Percentiles rank a stretch among this genome's conserved stretches.
These are phyloP conservation scores for Lordiphosa fenestrarum DNA, from an alignment of 2,888 invertebrate species.

Conservation along the genomic window DNA sequence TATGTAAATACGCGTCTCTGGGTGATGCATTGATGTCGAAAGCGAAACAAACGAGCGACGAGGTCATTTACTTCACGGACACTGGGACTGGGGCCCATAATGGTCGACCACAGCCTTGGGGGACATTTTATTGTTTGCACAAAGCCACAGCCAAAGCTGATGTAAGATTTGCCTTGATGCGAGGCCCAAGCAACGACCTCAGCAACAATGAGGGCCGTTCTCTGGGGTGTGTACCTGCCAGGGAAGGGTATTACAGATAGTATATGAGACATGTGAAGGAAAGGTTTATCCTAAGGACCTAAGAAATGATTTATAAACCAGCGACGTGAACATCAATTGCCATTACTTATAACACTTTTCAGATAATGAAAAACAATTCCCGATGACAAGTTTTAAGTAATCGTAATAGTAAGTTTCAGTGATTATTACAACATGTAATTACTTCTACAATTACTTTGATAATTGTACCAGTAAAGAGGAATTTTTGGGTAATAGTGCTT, in stretches of 20 bases:
- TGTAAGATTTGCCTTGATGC: conserved; percentile 70
- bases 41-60: conserved; percentile 74
- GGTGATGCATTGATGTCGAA: conserved; percentile 76
- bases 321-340: too few relatives aligned
- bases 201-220: conserved; percentile 28
- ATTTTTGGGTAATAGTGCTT: too few relatives aligned
- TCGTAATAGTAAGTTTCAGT: too few relatives aligned
- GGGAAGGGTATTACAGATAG: conserved; percentile 20
- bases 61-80: conserved; percentile 71
- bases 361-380: too few relatives aligned
- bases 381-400: too few relatives aligned
- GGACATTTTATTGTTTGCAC: conserved; percentile 79
- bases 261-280: not conserved
- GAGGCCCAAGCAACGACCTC: conserved; percentile 40
- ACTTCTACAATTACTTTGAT: too few relatives aligned
- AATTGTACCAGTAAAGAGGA: too few relatives aligned
- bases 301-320: too few relatives aligned
- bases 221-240: conserved; percentile 49
- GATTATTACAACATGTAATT: too few relatives aligned
- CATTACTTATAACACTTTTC: too few relatives aligned
- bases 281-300: too few relatives aligned
- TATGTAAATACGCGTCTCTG: conserved; percentile 65
- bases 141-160: conserved; percentile 55
- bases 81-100: conserved; percentile 33
- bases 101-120: conserved; percentile 66